Conservation (phyloP, 2,888 invertebrate genomes). For the Drosophila melanosoma region DNA sequence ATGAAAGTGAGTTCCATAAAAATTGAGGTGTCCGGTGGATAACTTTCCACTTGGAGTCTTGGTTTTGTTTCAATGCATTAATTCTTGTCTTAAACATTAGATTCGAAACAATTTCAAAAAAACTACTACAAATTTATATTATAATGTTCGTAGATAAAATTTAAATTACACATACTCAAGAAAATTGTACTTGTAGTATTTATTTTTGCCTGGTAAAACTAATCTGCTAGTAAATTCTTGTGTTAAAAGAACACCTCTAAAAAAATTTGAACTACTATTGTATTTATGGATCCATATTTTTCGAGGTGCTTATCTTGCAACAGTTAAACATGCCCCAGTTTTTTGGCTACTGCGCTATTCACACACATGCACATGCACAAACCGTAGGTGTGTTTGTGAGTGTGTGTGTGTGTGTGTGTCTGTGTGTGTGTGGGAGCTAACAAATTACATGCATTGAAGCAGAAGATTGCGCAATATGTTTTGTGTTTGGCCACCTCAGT, state of each 20-base stretch:
- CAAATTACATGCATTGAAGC: constrained; percentile 66
- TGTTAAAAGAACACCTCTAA: not conserved
- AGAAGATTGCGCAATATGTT: constrained; percentile 78
- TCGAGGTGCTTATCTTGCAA: constrained; percentile 34
- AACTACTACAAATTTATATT: not conserved
- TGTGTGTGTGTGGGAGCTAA: constrained; percentile 12
- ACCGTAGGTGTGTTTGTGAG: constrained; percentile 3
- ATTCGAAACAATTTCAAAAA: not conserved
- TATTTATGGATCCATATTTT: constrained; percentile 34
- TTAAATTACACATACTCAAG: rapidly evolving
- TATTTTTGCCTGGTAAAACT: not conserved
- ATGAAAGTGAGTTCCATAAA: not conserved
- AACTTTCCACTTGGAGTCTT: constrained; percentile 46
- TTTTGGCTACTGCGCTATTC: constrained; percentile 42
- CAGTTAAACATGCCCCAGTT: constrained; percentile 52
- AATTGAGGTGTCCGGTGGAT: constrained; percentile 6
- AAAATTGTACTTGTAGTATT: not conserved
- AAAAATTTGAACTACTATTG: not conserved
- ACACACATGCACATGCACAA: constrained; percentile 30
- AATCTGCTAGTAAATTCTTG: not conserved
- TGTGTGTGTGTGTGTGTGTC: not conserved
- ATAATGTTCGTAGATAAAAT: not conserved
- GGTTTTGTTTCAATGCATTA: constrained; percentile 12
- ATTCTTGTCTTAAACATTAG: not conserved
- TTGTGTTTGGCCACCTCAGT: constrained; percentile 50